Base-by-base conservation (phyloP, 2,888 invertebrate genomes). In the Dromius quadrimaculatus region DNA sequence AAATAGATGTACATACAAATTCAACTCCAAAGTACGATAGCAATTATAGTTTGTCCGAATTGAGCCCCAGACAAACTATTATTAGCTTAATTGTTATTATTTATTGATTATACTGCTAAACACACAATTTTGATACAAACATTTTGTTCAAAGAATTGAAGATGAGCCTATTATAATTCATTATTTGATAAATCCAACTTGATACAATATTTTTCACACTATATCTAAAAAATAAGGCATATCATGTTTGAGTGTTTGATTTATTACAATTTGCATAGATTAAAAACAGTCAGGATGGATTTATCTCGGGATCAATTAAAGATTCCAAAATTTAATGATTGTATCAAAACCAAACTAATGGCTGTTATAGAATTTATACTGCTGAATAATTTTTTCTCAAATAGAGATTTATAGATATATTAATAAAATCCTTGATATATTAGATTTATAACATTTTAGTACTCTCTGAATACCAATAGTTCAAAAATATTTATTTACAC, bases 21-120 rank as follows among this genome's bases (percentile, higher is more conserved):
- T 32, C 28, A 45, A 32, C 8, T 41, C 28, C 28, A 43, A 43
- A 43, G 11, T 43, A 43, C 1, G 19, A 50, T 22, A 11, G 50
- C 64, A 34, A 34, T 47, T 23, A 32, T 32, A 47, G 64, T 64
- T 47, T 50, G 50, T 34, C 50, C 22, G n/a, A 22, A 20, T 64
- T 64, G 64, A 64, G 64, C 64, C 64, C 64, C 64, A 50, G 64
- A 47, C 50, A 34, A 64, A 47, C 64, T 64, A 36, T 47, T 6
- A 17, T 47, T 47, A 50, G 5, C 32, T 45, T 45, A 64, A 2
- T 45, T 9, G 17, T 17, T 64, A 28, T 43, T 28, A 47, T 9
- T 61, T 47, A 64, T 32, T 34, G 45, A 32, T 15, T 19, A 11
- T 61, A 54, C 23, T 59, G 41, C 62, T 13, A 61, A 43, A 43